Conservation (phyloP, 2,797 vertebrate species). For the Pipistrellus pygmaeus region DNA sequence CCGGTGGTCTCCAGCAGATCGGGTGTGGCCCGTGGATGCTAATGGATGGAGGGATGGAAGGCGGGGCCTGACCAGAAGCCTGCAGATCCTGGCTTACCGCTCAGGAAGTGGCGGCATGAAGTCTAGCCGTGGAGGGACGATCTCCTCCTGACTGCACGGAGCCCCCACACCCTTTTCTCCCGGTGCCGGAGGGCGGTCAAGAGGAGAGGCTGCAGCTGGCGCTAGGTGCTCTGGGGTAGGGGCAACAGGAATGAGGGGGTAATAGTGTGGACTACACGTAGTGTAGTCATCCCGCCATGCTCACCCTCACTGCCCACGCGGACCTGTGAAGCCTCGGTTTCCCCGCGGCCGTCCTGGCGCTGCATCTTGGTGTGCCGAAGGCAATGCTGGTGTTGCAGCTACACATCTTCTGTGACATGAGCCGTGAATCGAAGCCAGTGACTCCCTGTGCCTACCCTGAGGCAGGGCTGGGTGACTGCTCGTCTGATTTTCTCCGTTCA, state of each 20-base stretch:
- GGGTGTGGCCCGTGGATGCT: background rate
- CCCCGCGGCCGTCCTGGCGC: background rate
- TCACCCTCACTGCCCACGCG: accelerated
- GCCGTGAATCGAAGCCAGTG: background rate
- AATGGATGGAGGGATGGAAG: background rate
- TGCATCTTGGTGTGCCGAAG: background rate
- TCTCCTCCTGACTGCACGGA: accelerated
- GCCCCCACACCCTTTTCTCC: background rate
- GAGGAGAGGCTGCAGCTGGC: background rate
- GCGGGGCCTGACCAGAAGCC: background rate
- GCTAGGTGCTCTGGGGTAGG: no score
- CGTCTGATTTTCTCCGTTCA: background rate
- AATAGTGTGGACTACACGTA: background rate
- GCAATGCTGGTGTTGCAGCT: background rate
- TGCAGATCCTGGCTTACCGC: background rate
- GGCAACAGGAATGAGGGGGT: background rate
- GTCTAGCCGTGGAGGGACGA: accelerated
- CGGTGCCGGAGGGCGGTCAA: background rate
- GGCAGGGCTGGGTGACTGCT: background rate
- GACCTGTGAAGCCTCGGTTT: no score
- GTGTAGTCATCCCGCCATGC: background rate
- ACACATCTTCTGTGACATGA: background rate
- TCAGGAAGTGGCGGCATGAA: background rate
- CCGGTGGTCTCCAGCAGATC: background rate
- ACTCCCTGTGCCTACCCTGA: background rate